A percentile compares a stretch with the other conserved stretches of the same genome.
Evolutionary conservation across 2,113 vertebrate genomes (phyloP).

Genomic region (Raja brachyura): DNA sequence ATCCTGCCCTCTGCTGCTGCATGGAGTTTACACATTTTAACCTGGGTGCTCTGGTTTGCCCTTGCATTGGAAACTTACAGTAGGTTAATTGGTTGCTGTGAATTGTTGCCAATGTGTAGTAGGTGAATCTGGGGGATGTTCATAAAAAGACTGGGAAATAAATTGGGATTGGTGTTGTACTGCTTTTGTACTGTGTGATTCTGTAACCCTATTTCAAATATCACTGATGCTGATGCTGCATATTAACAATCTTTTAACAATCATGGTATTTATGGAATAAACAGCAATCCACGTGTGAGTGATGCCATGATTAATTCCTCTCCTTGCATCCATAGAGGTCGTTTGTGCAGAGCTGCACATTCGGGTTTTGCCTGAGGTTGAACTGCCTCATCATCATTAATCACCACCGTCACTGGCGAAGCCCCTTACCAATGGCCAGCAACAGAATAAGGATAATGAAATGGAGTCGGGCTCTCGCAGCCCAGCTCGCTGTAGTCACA

Average conservation of each 20-base stretch:
- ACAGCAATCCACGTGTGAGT: conserved; percentile 5
- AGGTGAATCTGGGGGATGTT: too few species aligned
- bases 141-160: too few species aligned
- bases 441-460: neutral
- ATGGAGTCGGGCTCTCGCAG: neutral
- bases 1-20: too few species aligned
- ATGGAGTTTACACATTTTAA: too few species aligned
- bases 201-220: neutral
- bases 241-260: conserved; percentile 2
- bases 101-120: too few species aligned
- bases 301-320: conserved; percentile 3
- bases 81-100: too few species aligned
- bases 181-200: too few species aligned
- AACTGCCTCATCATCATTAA: neutral
- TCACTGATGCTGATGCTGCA: neutral
- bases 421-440: neutral
- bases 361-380: neutral
- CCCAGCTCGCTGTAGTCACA: too few species aligned
- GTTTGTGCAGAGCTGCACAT: neutral
- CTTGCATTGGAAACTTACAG: too few species aligned
- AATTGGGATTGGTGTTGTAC: too few species aligned
- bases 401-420: neutral
- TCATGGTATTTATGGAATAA: conserved; percentile 18
- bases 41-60: too few species aligned
- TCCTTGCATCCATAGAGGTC: neutral